A percentile compares a stretch with the other conserved stretches of the same genome.
phyloP scores from a whole-genome alignment of 2,888 invertebrate species.

The Ennomos erosarius region DNA sequence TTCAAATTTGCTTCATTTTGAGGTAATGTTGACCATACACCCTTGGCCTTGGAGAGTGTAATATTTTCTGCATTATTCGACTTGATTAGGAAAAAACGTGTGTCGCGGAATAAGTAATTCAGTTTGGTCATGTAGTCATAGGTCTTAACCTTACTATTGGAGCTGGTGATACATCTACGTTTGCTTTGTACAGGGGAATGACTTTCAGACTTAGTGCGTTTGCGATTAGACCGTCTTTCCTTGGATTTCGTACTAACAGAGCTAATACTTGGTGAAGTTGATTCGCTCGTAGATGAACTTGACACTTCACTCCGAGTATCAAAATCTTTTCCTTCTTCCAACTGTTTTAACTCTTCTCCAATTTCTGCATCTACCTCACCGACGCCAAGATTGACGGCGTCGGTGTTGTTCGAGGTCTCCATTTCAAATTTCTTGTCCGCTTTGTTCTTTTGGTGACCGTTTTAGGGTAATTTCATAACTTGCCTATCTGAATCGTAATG shows the following conservation, averaged over 20 bases:
- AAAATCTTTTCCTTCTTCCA: slow-evolving; percentile 90
- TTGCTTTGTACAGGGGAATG: slow-evolving; percentile 72
- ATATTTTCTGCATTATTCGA: slow-evolving; percentile 99
- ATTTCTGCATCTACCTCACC: slow-evolving; percentile 90
- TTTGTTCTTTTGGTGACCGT: slow-evolving; percentile 2
- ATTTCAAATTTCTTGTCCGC: slow-evolving; percentile 55
- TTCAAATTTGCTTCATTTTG: slow-evolving; percentile 98
- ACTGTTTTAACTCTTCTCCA: slow-evolving; percentile 91
- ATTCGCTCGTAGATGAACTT: slow-evolving; percentile 90
- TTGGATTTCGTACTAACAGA: slow-evolving; percentile 90
- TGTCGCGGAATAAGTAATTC: slow-evolving; percentile 97
- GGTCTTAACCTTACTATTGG: slow-evolving; percentile 84
- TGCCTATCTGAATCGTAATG: too few relatives aligned
- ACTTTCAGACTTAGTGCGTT: slow-evolving; percentile 79
- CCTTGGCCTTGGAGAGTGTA: slow-evolving; percentile 96
- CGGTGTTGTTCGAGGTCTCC: slow-evolving; percentile 83
- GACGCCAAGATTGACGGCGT: slow-evolving; percentile 87
- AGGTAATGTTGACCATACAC: slow-evolving; percentile 98
- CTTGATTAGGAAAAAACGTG: slow-evolving; percentile 98
- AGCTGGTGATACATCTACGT: slow-evolving; percentile 64
- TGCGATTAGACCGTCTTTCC: slow-evolving; percentile 84
- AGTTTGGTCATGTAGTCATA: slow-evolving; percentile 95
- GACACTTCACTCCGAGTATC: slow-evolving; percentile 96
- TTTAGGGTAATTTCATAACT: too few relatives aligned
- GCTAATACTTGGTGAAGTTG: slow-evolving; percentile 91